Conservation (phyloP, 2,797 vertebrate genomes). For the Sphaeramia orbicularis region DNA sequence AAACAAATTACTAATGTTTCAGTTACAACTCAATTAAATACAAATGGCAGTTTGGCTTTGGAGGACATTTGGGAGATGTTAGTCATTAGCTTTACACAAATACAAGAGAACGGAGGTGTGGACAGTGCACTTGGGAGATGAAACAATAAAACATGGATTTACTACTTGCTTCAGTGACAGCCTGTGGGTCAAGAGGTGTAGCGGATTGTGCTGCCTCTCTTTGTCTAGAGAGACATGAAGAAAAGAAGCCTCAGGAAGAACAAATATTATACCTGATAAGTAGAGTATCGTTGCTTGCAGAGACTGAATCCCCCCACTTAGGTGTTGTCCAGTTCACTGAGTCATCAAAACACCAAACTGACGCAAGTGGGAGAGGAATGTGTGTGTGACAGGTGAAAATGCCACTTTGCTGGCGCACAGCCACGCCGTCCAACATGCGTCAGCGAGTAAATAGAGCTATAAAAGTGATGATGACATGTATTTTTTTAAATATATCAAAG, state of each 20-base stretch:
- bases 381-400: slow-evolving; percentile 21
- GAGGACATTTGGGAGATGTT: slow-evolving; percentile 2
- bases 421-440: slow-evolving; percentile 2
- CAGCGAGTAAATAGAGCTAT: slow-evolving; percentile 2
- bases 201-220: slow-evolving; percentile 1
- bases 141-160: background rate
- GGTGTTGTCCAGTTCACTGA: slow-evolving; percentile 45
- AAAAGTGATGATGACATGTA: background rate
- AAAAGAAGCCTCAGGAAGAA: slow-evolving; percentile 10
- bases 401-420: slow-evolving; percentile 1
- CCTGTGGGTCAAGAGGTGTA: slow-evolving; percentile 33
- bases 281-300: slow-evolving; percentile 29
- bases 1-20: slow-evolving; percentile 8
- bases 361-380: slow-evolving; percentile 16
- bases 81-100: slow-evolving; percentile 21
- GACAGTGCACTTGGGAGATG: background rate
- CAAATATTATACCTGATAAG: slow-evolving; percentile 12
- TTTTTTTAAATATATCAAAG: background rate
- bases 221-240: slow-evolving; percentile 6
- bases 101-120: slow-evolving; percentile 21
- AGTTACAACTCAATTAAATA: slow-evolving; percentile 21
- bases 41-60: slow-evolving; percentile 6
- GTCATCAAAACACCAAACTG: slow-evolving; percentile 49
- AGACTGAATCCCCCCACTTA: slow-evolving; percentile 36
- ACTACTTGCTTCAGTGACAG: background rate